Conservation (phyloP, 2,113 vertebrate genomes). For the Romanogobio albipinnatus region DNA sequence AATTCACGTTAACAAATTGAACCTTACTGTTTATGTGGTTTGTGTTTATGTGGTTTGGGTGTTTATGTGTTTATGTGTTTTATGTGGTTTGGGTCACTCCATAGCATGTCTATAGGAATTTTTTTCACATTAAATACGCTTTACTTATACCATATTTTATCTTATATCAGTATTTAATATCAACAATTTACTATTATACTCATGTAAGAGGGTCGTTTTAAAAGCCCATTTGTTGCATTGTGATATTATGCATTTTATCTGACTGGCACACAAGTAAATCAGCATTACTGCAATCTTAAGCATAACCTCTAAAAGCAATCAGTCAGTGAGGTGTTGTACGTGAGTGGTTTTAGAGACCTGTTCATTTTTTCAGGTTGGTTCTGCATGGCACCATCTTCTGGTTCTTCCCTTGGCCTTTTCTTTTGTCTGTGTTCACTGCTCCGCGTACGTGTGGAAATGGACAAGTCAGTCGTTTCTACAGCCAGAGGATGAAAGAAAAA, state of each 20-base stretch:
- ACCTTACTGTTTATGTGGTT: no score
- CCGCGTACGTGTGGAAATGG: slow-evolving; percentile 63
- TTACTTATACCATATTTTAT: background rate
- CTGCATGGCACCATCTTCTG: background rate
- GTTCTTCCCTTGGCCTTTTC: slow-evolving; percentile 53
- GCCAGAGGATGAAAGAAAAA: background rate
- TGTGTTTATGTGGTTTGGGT: no score
- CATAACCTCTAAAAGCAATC: background rate
- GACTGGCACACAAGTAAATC: background rate
- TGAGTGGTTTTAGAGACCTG: slow-evolving; percentile 47
- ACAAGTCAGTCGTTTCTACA: slow-evolving; percentile 56
- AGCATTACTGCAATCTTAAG: background rate
- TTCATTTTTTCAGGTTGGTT: slow-evolving; percentile 52
- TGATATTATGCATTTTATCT: background rate
- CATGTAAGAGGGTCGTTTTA: background rate
- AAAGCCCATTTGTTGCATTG: background rate
- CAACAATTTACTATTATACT: background rate
- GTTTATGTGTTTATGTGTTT: no score
- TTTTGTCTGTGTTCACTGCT: slow-evolving; percentile 69
- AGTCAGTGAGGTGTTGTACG: background rate
- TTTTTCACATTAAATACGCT: background rate
- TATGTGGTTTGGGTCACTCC: background rate
- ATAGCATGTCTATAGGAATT: background rate
- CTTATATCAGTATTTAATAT: background rate
- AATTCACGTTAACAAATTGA: background rate